phyloP scores from a whole-genome alignment of 2,797 vertebrate genomes.

The Lagocephalus sceleratus region DNA sequence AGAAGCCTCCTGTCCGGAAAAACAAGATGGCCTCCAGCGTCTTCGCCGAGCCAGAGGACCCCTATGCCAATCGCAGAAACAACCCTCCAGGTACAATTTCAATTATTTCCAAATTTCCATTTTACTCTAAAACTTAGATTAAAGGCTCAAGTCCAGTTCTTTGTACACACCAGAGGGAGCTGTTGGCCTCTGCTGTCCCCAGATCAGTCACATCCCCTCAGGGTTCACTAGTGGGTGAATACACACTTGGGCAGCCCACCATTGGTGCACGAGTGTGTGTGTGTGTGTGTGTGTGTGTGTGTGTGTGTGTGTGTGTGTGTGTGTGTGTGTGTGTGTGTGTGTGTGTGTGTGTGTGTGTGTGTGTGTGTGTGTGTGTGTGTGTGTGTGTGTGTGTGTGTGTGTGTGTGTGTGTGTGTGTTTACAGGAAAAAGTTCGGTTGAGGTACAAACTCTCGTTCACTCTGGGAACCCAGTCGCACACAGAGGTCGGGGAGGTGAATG shows the following conservation, averaged over 20 bases:
- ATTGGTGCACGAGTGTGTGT: too few species aligned
- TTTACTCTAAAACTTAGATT: not conserved
- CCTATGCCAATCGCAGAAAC: conserved; percentile 81
- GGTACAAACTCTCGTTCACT: conserved; percentile 86
- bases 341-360: too few species aligned
- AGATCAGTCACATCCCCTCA: too few species aligned
- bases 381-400: too few species aligned
- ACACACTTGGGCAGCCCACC: too few species aligned
- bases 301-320: too few species aligned
- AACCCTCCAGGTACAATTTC: conserved; percentile 76
- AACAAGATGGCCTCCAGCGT: conserved; percentile 96
- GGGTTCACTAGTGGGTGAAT: too few species aligned
- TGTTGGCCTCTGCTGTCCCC: too few species aligned
- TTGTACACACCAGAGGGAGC: too few species aligned
- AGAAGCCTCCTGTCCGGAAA: conserved; percentile 79
- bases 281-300: too few species aligned
- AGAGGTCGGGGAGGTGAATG: conserved; percentile 90
- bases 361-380: too few species aligned
- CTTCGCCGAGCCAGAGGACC: conserved; percentile 91
- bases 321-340: too few species aligned
- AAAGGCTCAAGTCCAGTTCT: not conserved
- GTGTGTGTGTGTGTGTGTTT: conserved; percentile 21
- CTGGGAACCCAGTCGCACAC: conserved; percentile 84
- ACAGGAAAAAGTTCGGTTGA: conserved; percentile 92
- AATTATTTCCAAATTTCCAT: not conserved